Conservation (phyloP, 92 coral and sea anemone genomes). For the Actinostola sp. region DNA sequence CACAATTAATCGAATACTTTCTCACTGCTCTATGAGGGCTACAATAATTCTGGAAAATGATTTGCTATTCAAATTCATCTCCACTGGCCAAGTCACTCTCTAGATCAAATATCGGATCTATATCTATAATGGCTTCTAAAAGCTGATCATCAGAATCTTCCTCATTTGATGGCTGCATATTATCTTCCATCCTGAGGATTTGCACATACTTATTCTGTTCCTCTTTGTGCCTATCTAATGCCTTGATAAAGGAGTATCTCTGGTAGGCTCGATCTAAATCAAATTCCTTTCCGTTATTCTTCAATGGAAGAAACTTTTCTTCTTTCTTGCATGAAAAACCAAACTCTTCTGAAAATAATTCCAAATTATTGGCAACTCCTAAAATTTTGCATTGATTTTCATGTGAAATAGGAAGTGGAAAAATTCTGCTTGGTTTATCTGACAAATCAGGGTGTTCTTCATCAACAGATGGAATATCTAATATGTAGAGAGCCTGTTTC, state of each 20-base stretch:
- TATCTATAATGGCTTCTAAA: too few relatives aligned
- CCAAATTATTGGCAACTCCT: conserved; percentile 34
- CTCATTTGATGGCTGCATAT: too few relatives aligned
- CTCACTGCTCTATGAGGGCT: too few relatives aligned
- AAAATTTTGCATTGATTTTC: conserved; percentile 41
- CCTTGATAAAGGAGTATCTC: conserved; percentile 41
- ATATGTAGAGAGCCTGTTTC: too few relatives aligned
- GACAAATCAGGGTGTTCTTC: conserved; percentile 22
- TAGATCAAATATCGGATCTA: too few relatives aligned
- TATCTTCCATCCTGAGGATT: not conserved
- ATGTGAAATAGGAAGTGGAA: conserved; percentile 35
- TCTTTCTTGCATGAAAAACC: conserved; percentile 15
- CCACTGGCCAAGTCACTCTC: too few relatives aligned
- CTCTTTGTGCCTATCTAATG: conserved; percentile 38
- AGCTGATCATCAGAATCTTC: too few relatives aligned
- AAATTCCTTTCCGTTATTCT: conserved; percentile 22
- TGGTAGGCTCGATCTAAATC: conserved; percentile 37
- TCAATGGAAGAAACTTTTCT: conserved; percentile 37
- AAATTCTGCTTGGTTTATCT: conserved; percentile 6
- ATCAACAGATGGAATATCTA: too few relatives aligned
- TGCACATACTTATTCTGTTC: conserved; percentile 8
- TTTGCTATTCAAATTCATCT: too few relatives aligned
- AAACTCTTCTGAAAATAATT: conserved; percentile 40
- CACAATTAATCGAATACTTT: too few relatives aligned
- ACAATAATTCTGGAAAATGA: too few relatives aligned